Evolutionary conservation across 2,797 vertebrate species (phyloP).

Genomic region (Ateles fusciceps): DNA sequence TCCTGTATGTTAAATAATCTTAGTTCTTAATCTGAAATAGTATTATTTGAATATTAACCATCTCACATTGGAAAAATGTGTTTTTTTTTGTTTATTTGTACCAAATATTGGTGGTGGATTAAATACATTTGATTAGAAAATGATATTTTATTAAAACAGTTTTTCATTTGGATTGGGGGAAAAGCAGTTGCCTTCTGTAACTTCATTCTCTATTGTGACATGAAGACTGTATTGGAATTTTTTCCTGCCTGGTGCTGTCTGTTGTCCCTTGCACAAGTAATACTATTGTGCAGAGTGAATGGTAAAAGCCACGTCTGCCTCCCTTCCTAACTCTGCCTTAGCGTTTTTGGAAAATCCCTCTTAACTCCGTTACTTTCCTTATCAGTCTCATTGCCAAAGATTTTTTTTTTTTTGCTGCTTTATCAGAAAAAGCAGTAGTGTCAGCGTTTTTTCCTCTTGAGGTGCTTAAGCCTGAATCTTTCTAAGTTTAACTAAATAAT

Average conservation of each 20-base stretch:
- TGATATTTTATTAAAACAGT: background rate
- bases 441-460: background rate
- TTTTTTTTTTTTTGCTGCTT: background rate
- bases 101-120: background rate
- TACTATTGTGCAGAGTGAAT: background rate
- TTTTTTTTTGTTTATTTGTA: background rate
- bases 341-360: background rate
- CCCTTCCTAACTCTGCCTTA: background rate
- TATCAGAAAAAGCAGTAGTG: background rate
- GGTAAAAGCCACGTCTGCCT: background rate
- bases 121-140: slow-evolving; percentile 14
- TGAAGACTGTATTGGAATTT: background rate
- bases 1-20: background rate
- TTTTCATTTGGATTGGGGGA: background rate
- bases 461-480: background rate
- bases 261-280: background rate
- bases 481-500: slow-evolving; percentile 31
- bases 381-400: background rate
- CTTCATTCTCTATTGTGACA: background rate
- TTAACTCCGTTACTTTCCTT: background rate
- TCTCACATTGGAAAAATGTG: background rate
- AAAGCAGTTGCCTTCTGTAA: background rate
- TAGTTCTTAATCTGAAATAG: background rate
- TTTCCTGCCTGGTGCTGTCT: background rate
- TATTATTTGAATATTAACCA: background rate